Base-by-base conservation (phyloP, 2,797 vertebrate species). In the Epinephelus malabaricus region DNA sequence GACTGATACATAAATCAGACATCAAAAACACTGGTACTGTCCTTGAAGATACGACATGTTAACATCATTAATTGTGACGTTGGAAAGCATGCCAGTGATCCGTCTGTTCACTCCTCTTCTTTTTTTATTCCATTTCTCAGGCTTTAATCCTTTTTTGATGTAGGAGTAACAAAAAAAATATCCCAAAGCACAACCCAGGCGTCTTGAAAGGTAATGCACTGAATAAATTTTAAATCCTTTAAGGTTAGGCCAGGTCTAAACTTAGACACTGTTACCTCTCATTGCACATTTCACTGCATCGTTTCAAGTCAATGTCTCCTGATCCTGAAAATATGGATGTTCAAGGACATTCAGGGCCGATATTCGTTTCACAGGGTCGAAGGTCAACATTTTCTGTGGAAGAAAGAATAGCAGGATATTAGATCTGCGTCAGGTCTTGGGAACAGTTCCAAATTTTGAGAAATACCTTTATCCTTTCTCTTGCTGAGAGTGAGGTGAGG, bases 321-420 rank as follows among this genome's bases (percentile, higher is more conserved):
- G 89, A 0, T 94, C 93, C 58, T 73, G 86, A 86, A 97, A 96
- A 75, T 97, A 97, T 6, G 91, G 87, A 73, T 97, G 96, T 76
- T 95, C 95, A 82, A 97, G 94, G 56, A 97, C 96, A 19, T 93
- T 92, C 85, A 96, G 92, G 82, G 97, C 96, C 21, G 97, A 97
- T 92, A 96, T 96, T 72, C 97, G 92, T 84, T 96, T 96, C 64
- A 94, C 90, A 27, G 96, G 96, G 90, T 96, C 96, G 83, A 98
- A 98, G 69, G 95, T 96, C 86, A 98, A 89, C 97, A 97, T 97
- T 88, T 96, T 95, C 97, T 98, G 87, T 81, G 73, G 63, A 76
- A 49, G 45, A 81, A 54, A 84, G 13, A 78, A 68, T 0, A 66
- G n/a, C 13, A 82, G 15, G 8, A 40, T 17, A 17, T 85, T 69